Percentiles rank a stretch among this genome's conserved stretches.
Evolutionary conservation across 2,888 invertebrate genomes (phyloP).

Genomic region (Clanis bilineata): DNA sequence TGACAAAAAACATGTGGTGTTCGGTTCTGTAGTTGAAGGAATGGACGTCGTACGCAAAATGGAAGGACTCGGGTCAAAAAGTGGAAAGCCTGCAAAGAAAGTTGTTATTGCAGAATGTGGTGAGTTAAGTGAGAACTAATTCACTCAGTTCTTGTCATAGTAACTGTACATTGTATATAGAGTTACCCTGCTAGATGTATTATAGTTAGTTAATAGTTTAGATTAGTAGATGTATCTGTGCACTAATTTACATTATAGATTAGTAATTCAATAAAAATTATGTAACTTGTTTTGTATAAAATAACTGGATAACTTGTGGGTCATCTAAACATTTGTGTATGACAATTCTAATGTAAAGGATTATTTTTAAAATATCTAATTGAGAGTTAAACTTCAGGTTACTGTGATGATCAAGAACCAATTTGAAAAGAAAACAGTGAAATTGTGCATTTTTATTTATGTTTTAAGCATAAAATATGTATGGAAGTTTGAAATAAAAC

Average conservation of each 20-base stretch:
- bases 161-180: background rate
- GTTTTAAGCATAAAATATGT: background rate
- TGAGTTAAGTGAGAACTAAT: constrained; percentile 81
- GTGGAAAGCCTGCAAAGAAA: constrained; percentile 92
- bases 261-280: too few species aligned
- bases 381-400: constrained; percentile 13
- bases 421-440: background rate
- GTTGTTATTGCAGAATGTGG: constrained; percentile 91
- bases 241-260: background rate
- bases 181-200: background rate
- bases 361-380: too few species aligned
- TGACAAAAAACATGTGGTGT: constrained; percentile 97
- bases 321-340: too few species aligned
- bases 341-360: too few species aligned
- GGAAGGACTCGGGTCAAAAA: constrained; percentile 90
- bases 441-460: background rate
- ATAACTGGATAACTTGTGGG: too few species aligned
- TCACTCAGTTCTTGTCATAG: background rate
- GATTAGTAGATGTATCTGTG: too few species aligned
- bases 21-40: constrained; percentile 95
- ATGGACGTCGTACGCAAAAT: constrained; percentile 95
- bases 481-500: constrained; percentile 37
- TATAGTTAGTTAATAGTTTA: background rate
- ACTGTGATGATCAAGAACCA: background rate
- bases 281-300: background rate